Base-by-base conservation (phyloP, 2,113 vertebrate genomes). In the Myotis lucifugus region DNA sequence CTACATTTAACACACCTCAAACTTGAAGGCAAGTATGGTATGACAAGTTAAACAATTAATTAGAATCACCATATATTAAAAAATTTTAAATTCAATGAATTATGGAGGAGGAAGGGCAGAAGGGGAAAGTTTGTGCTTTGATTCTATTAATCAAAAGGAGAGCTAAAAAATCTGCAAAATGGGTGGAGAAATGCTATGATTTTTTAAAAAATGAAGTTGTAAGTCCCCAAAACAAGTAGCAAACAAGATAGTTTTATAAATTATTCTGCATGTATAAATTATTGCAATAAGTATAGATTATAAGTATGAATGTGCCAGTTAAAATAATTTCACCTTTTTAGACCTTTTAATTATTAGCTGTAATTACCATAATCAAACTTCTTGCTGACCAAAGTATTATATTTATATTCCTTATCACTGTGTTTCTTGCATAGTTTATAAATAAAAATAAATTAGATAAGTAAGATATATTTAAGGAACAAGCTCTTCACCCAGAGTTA, bases 21-120 rank as follows among this genome's bases (percentile, higher is more conserved):
- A 69, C 52, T 88, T 90, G 92, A 92, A 83, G 34, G 40, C 66
- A 92, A 14, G 40, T 32, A 34, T 40, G 42, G 61, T 85, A 88
- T 88, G 66, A 78, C 92, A 97, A 91, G 93, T 59, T 34, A 69
- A 56, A 8, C 14, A 37, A 50, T 93, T 96, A 87, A 70, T n/a
- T 77, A n/a, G 61, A 95, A 90, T 85, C 77, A 90, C 17, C 17
- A 6, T 56, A 12, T 77, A 85, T 70, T 92, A 93, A 72, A 92
- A 32, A 0, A 52, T 72, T 92, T 90, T 29, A 82, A n/a, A 46
- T 82, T 85, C 52, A 85, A 0, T 85, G 87, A 90, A 21, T 89
- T 72, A 42, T 19, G 34, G 37, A 87, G 34, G 32, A 88, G n/a
- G 25, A 92, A 90, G 27, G 46, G 42, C 52, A 76, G 56, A 19